phyloP scores from a whole-genome alignment of 92 coral and sea anemone genomes.

The Epizoanthus rinbou region DNA sequence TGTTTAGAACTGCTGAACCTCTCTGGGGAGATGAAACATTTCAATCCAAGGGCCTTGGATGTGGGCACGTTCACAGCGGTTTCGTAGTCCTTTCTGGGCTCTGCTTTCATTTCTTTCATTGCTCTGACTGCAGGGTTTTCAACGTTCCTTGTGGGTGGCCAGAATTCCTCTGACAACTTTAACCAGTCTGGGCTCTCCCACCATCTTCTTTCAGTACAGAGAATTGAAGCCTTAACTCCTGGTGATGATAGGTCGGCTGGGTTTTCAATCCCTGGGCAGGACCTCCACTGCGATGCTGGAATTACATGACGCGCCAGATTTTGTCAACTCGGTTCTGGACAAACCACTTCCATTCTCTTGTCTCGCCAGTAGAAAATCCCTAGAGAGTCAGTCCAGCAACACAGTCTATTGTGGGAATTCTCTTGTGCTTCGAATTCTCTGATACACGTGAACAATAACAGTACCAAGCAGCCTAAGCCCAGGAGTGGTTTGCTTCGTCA shows the following conservation, averaged over 20 bases:
- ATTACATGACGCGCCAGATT: constrained; percentile 41
- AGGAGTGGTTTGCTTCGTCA: constrained; percentile 56
- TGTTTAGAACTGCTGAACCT: constrained; percentile 31
- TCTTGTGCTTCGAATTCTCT: constrained; percentile 35
- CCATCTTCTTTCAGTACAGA: constrained; percentile 38
- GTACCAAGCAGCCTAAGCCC: constrained; percentile 50
- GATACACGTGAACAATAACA: constrained; percentile 18
- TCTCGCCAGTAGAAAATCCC: constrained; percentile 42
- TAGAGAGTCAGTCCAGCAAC: constrained; percentile 62
- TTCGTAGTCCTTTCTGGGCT: not conserved
- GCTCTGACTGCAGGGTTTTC: constrained; percentile 2
- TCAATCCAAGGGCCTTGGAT: not conserved
- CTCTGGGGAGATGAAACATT: not conserved
- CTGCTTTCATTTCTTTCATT: constrained; percentile 1
- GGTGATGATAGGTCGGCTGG: constrained; percentile 58
- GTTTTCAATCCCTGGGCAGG: constrained; percentile 48
- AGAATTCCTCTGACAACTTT: constrained; percentile 12
- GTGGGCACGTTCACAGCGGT: not conserved
- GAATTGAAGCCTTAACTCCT: constrained; percentile 44
- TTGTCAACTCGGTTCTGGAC: constrained; percentile 58
- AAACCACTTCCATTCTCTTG: constrained; percentile 60
- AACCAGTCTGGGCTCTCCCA: constrained; percentile 54
- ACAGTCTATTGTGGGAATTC: constrained; percentile 12
- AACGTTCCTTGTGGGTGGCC: constrained; percentile 24
- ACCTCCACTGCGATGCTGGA: constrained; percentile 39